Evolutionary conservation across 2,888 invertebrate genomes (phyloP), one percentile per base, ranked within the genome.

Genomic region (Athrips mouffetella): DNA sequence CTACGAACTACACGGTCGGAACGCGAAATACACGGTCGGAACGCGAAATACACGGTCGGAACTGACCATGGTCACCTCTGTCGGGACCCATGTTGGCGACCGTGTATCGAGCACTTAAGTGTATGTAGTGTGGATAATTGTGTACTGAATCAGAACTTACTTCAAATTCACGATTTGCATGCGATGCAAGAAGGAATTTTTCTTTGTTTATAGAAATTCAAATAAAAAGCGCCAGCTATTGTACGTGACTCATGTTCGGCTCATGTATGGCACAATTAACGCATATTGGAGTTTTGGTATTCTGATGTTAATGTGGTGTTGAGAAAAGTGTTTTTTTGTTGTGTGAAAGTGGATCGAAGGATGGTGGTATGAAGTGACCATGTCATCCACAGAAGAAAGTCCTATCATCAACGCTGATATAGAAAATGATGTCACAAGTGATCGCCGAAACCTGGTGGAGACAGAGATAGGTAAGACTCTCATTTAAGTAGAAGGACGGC

Each of bases 331-430:
- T n/a, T n/a, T n/a, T 45, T 2, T 49, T 11, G 25, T 39, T 15
- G 27, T 7, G 47, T 39, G 27, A 27, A 42, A 50, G 37, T 52
- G 29, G 50, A 52, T 35, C 50, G 47, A 47, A 53, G 51, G 46
- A 57, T 57, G 52, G 29, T 50, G 42, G 25, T 30, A 21, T 55
- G 46, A 68, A 65, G 65, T 61, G 70, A 73, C 58, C 51, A 78
- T 80, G 86, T 73, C 73, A 50, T 63, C 76, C 52, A 60, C 64
- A 52, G 87, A 88, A 73, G 86, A 88, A 63, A 83, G 76, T 65
- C 80, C 84, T 50, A 83, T 85, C 55, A 76, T 86, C 58, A 84
- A 86, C 63, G 71, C 81, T 37, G 85, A 88, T 57, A 82, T 86
- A 52, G 82, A 83, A 63, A 58, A 86, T 61, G 82, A 87, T 73